Base-by-base conservation (phyloP, 2,113 vertebrate species). In the Delphinapterus leucas region DNA sequence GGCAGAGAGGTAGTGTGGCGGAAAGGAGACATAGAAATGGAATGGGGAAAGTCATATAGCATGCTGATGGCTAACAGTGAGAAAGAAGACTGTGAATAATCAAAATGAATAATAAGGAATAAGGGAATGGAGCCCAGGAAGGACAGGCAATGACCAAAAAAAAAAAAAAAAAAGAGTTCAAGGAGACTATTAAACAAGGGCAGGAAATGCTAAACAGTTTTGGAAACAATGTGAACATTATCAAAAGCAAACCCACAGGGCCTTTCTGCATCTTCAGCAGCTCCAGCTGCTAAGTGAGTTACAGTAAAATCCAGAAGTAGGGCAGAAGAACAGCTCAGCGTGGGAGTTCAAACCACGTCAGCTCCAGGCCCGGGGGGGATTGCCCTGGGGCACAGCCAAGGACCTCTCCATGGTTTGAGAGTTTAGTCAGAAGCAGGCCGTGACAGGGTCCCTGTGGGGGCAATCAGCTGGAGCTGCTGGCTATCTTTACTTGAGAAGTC, bases 281-380 rank as follows among this genome's bases (percentile, higher is more conserved):
- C 95, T 83, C 95, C 2, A 7, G 58, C 93, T 90, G 70, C 95
- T 93, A 70, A 93, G 77, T 61, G 18, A 92, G 76, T 97, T 97
- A 97, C 96, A 93, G 97, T 97, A 97, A 98, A 96, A 95, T 97
- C 96, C 97, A 98, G 83, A 98, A 98, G 96, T 95, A 96, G 97
- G 88, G 91, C 97, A 97, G 88, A 79, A 67, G 88, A 74, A 67
- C 65, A 83, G 76, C 61, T 73, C 58, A 71, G 93, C 3, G 97
- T 95, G 83, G 96, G 96, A 61, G 96, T 84, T 88, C 73, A 90
- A 88, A 80, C 94, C 88, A 93, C 81, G 8, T 93, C 95, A 96
- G 77, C 86, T 83, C 90, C 95, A 88, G 93, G 63, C 82, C 11
- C 11, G 4, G 36, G 77, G 97, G 97, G 97, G 93, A 94, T 91